phyloP scores from a whole-genome alignment of 92 coral and sea anemone genomes.

The Siderastrea radians region DNA sequence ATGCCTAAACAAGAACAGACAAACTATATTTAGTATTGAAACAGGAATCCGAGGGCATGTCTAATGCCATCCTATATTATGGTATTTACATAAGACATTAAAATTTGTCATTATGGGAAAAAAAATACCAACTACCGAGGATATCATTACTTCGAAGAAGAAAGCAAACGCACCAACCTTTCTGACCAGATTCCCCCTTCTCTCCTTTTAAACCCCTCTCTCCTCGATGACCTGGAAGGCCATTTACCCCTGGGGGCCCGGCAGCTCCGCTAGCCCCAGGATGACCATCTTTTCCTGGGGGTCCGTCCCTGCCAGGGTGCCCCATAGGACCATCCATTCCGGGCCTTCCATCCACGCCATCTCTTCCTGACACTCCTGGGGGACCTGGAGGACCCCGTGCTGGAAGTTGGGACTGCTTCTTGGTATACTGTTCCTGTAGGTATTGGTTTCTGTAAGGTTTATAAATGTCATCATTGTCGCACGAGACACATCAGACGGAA shows the following conservation, averaged over 20 bases:
- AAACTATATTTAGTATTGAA: neutral
- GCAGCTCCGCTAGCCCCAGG: slow-evolving; percentile 66
- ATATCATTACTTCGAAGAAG: neutral
- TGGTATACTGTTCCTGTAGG: slow-evolving; percentile 63
- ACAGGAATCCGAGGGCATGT: neutral
- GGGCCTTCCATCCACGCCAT: slow-evolving; percentile 75
- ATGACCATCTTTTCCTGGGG: slow-evolving; percentile 72
- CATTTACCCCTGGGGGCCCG: slow-evolving; percentile 85
- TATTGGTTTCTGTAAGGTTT: slow-evolving; percentile 33
- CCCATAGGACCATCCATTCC: slow-evolving; percentile 87
- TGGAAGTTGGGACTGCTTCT: slow-evolving; percentile 21
- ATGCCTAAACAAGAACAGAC: slow-evolving; percentile 43
- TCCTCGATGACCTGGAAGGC: slow-evolving; percentile 70
- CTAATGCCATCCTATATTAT: too few species aligned
- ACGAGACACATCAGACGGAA: too few species aligned
- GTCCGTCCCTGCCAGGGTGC: slow-evolving; percentile 78
- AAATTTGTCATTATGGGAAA: too few species aligned
- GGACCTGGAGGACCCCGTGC: slow-evolving; percentile 72
- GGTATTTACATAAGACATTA: too few species aligned
- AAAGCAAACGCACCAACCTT: slow-evolving; percentile 38
- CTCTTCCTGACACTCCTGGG: slow-evolving; percentile 70
- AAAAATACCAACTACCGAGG: too few species aligned
- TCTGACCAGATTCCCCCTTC: slow-evolving; percentile 55
- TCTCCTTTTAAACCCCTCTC: slow-evolving; percentile 70
- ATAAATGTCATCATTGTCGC: too few species aligned